Percentiles rank a stretch among this genome's conserved stretches.
Conservation (phyloP, 35 echinoderm and acorn worm species). For the Ophioderma brevispina region DNA sequence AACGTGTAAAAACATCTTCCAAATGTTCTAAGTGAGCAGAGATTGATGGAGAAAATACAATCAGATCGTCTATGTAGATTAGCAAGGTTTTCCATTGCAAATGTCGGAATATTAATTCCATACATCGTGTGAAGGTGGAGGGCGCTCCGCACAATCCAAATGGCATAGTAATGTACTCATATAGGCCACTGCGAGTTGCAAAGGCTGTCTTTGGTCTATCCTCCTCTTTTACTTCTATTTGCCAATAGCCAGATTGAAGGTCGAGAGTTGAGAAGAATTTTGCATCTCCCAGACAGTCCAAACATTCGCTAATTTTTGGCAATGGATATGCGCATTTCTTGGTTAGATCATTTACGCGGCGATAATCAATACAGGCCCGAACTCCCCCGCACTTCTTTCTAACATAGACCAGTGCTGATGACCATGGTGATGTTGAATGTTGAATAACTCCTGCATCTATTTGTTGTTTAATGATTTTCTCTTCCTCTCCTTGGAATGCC, state of each 20-base stretch:
- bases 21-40: not conserved
- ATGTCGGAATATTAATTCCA: conserved; percentile 28
- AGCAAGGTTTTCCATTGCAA: conserved; percentile 27
- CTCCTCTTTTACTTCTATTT: conserved; percentile 28
- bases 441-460: conserved; percentile 9
- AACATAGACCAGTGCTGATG: conserved; percentile 32
- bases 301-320: conserved; percentile 10
- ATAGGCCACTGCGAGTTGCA: conserved; percentile 27
- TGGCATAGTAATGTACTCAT: conserved; percentile 40
- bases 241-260: conserved; percentile 47
- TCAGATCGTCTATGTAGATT: conserved; percentile 17
- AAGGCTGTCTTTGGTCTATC: conserved; percentile 53
- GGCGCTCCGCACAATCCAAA: conserved; percentile 49
- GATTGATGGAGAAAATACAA: not conserved
- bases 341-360: conserved; percentile 8
- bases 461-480: conserved; percentile 5
- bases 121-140: conserved; percentile 35
- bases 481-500: not conserved
- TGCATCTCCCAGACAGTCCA: conserved; percentile 40
- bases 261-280: conserved; percentile 56
- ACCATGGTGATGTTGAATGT: conserved; percentile 1
- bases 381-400: conserved; percentile 24
- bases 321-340: conserved; percentile 26
- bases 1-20: not conserved
- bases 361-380: conserved; percentile 46